These are phyloP conservation scores for Pelodytes ibericus DNA, from an alignment of 2,797 vertebrate genomes.

Conservation along the genomic window DNA sequence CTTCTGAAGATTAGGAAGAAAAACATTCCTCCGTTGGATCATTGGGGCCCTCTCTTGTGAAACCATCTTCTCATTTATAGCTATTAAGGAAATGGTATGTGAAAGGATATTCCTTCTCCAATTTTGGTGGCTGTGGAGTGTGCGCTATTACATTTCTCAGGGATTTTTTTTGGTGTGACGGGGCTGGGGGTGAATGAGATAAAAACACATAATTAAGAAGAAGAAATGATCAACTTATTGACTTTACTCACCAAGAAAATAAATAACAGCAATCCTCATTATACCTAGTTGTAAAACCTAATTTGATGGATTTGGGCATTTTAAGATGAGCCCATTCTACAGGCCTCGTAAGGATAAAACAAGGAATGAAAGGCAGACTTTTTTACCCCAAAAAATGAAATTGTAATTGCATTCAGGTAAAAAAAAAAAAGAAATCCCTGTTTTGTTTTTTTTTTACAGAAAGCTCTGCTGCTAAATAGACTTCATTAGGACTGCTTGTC, in stretches of 20 bases:
- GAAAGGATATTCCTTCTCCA: constrained; percentile 23
- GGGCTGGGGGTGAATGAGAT: neutral
- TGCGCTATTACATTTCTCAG: constrained; percentile 6
- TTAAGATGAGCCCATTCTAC: too few relatives aligned
- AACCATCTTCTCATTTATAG: constrained; percentile 49
- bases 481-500: too few relatives aligned
- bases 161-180: neutral
- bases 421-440: too few relatives aligned
- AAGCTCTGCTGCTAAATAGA: too few relatives aligned
- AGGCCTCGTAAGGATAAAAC: too few relatives aligned
- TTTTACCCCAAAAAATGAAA: too few relatives aligned
- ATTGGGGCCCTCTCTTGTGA: constrained; percentile 36
- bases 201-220: neutral
- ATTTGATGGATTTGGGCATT: neutral
- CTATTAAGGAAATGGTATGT: constrained; percentile 53
- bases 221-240: neutral
- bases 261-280: neutral
- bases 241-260: neutral
- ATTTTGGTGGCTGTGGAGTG: neutral
- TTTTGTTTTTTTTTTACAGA: too few relatives aligned
- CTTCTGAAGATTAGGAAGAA: constrained; percentile 39
- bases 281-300: constrained; percentile 3
- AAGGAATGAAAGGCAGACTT: too few relatives aligned
- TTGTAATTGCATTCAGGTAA: too few relatives aligned
- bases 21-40: constrained; percentile 35